Base-by-base conservation (phyloP, 35 echinoderm and acorn worm genomes). In the Eucidaris tribuloides region DNA sequence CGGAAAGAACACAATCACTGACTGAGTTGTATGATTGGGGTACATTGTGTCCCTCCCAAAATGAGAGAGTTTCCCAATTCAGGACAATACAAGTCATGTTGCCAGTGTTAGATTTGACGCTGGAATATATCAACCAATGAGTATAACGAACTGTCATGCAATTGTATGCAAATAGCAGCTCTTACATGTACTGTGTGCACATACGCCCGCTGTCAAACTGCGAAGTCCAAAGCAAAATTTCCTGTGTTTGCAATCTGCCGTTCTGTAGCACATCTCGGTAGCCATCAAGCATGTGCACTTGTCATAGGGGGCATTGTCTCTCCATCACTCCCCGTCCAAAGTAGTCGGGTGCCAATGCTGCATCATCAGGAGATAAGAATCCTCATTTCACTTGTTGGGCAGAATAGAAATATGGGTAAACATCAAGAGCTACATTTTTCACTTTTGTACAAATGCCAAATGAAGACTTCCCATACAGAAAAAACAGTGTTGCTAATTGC, bases 191-290 rank as follows among this genome's bases (percentile, higher is more conserved):
- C 68, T 40, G 38, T 33, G 37, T 1, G 68, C 68, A 74, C 82
- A 84, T 29, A 84, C 50, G 28, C 82, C 82, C 4, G 39, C 63
- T 3, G 5, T 0, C 42, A 32, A 84, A 0, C 30, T 0, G 5
- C 34, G 1, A 39, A 84, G 62, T 0, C 82, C 82, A 35, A 84
- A 84, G 42, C 82, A 84, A 63, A 48, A 84, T 44, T 70, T 63
- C 0, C 32, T 44, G 33, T 3, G 0, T 17, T 84, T 15, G 30
- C 82, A 84, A n/a, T 71, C 82, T 41, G 2, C 2, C 4, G 66
- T 42, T 0, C 28, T 35, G 4, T 42, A 17, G 30, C 77, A 80
- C 17, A 80, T 46, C 7, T 33, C 31, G 27, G n/a, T 66, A 24
- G 20, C 11, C 13, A 13, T n/a, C 50, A n/a, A 55, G 13, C n/a